phyloP scores from a whole-genome alignment of 2,113 vertebrate genomes.

The Xenopus borealis region DNA sequence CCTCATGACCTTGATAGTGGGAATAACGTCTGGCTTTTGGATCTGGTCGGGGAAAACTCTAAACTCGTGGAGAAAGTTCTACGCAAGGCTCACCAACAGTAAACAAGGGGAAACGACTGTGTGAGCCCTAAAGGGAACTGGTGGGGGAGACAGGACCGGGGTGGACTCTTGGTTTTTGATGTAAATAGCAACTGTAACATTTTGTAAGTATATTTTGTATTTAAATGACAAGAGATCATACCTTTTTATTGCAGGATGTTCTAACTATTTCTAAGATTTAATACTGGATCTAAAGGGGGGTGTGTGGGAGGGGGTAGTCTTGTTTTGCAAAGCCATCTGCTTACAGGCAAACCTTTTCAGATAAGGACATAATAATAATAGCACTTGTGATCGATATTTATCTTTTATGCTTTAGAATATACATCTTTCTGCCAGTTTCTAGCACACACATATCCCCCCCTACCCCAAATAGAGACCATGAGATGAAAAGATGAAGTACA shows the following conservation, averaged over 20 bases:
- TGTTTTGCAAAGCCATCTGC: slow-evolving; percentile 35
- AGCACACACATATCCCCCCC: not conserved
- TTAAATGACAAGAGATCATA: slow-evolving; percentile 72
- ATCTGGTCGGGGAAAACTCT: slow-evolving; percentile 98
- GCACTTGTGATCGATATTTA: slow-evolving; percentile 35
- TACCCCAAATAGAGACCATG: not conserved
- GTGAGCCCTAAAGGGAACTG: slow-evolving; percentile 55
- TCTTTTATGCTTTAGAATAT: slow-evolving; percentile 24
- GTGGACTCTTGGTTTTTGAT: slow-evolving; percentile 62
- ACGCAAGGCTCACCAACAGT: slow-evolving; percentile 88
- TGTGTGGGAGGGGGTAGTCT: not conserved
- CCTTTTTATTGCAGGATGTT: slow-evolving; percentile 63
- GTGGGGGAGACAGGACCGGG: slow-evolving; percentile 22
- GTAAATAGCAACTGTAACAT: slow-evolving; percentile 90
- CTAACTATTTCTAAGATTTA: slow-evolving; percentile 48
- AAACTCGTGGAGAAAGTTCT: slow-evolving; percentile 95
- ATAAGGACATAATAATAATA: slow-evolving; percentile 23
- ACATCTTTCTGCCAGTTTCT: slow-evolving; percentile 6
- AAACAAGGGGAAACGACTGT: slow-evolving; percentile 94
- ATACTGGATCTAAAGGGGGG: slow-evolving; percentile 30
- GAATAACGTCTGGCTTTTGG: slow-evolving; percentile 97
- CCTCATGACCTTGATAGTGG: slow-evolving; percentile 95
- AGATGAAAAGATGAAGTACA: not conserved
- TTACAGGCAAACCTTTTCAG: slow-evolving; percentile 24
- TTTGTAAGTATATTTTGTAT: slow-evolving; percentile 98